phyloP scores from a whole-genome alignment of 2,888 invertebrate genomes.

The Melangyna quadrimaculata region DNA sequence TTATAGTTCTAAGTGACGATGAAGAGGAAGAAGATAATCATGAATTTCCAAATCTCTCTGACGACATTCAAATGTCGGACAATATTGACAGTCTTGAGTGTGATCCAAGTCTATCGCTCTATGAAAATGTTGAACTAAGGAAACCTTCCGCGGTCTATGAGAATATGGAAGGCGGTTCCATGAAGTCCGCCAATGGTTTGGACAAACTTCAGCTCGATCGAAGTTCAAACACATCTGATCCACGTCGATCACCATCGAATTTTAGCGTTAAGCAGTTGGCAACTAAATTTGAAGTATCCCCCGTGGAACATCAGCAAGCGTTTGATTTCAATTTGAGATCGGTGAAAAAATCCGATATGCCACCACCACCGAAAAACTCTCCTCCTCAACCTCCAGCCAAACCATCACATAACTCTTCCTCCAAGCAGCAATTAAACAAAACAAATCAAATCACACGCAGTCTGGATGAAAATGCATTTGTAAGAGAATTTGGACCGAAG shows the following conservation, averaged over 20 bases:
- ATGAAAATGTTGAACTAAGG: constrained; percentile 80
- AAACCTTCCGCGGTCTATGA: constrained; percentile 79
- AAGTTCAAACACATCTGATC: constrained; percentile 71
- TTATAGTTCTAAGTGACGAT: constrained; percentile 69
- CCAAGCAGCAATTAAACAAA: constrained; percentile 82
- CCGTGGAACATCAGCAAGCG: constrained; percentile 83
- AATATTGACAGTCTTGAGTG: constrained; percentile 74
- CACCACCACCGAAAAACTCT: constrained; percentile 25
- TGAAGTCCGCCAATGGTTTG: constrained; percentile 74
- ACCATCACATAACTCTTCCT: constrained; percentile 30
- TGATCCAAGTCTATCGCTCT: constrained; percentile 77
- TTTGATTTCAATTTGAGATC: constrained; percentile 81
- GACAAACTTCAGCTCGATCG: constrained; percentile 72
- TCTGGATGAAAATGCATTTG: constrained; percentile 88
- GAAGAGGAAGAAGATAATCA: constrained; percentile 73
- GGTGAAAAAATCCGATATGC: constrained; percentile 62
- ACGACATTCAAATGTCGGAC: constrained; percentile 74
- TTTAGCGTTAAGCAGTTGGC: constrained; percentile 85
- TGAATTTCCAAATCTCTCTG: constrained; percentile 65
- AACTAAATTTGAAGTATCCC: constrained; percentile 84
- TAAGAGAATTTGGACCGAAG: constrained; percentile 84
- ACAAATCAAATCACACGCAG: constrained; percentile 85
- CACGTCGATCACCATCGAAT: constrained; percentile 79
- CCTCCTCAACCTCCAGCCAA: constrained; percentile 45
- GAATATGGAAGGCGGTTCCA: constrained; percentile 78